Conservation (phyloP, 92 coral and sea anemone genomes). For the Heliopora coerulea region DNA sequence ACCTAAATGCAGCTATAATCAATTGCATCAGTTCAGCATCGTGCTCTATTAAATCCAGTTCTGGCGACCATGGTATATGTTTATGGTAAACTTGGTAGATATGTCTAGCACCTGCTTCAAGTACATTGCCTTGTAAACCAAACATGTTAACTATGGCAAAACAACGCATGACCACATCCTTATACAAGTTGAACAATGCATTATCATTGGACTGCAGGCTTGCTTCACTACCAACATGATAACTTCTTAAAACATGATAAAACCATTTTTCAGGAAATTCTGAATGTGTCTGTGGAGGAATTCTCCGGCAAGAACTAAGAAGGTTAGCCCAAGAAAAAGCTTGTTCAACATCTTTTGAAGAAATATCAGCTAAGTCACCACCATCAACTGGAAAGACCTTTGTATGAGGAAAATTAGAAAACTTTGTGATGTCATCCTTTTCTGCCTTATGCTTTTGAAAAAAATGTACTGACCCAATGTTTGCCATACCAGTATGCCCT, state of each 20-base stretch:
- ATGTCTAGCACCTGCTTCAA: slow-evolving; percentile 81
- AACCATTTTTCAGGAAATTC: slow-evolving; percentile 80
- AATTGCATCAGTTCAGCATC: slow-evolving; percentile 63
- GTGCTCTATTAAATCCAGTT: slow-evolving; percentile 74
- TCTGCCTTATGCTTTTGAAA: slow-evolving; percentile 1
- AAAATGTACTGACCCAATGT: not conserved
- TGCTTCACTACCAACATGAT: slow-evolving; percentile 47
- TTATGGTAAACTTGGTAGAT: slow-evolving; percentile 66
- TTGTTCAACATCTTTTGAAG: not conserved
- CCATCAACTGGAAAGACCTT: slow-evolving; percentile 4
- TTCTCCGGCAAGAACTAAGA: slow-evolving; percentile 23
- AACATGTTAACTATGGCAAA: slow-evolving; percentile 79
- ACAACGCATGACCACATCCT: slow-evolving; percentile 64
- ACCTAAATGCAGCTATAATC: slow-evolving; percentile 93
- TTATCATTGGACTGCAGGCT: slow-evolving; percentile 49
- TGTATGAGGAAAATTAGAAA: not conserved
- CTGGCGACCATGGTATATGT: slow-evolving; percentile 87
- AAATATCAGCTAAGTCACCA: not conserved
- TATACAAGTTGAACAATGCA: slow-evolving; percentile 46
- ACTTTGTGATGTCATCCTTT: no score
- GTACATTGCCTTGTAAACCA: slow-evolving; percentile 83
- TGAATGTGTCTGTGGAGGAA: slow-evolving; percentile 49
- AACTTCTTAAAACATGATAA: slow-evolving; percentile 48
- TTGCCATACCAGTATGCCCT: slow-evolving; percentile 5
- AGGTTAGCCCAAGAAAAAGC: not conserved